Evolutionary conservation across 1,140 invertebrate species (phyloP).

Genomic region (Spodoptera frugiperda): DNA sequence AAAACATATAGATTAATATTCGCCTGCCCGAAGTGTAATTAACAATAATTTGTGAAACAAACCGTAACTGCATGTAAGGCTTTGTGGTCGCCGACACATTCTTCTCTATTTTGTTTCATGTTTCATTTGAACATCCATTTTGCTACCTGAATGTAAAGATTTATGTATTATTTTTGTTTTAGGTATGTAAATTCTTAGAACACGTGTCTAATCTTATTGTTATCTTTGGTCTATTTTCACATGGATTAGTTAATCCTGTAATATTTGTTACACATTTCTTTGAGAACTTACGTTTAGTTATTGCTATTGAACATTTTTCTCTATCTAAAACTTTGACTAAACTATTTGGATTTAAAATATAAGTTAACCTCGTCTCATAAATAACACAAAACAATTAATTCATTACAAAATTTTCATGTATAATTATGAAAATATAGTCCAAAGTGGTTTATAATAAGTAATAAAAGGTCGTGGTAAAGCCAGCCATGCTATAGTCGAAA

Average conservation of each 20-base stretch:
- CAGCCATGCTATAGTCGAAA: neutral
- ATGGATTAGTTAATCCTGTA: no score
- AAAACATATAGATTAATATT: slow-evolving; percentile 41
- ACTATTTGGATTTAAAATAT: no score
- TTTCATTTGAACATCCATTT: slow-evolving; percentile 12
- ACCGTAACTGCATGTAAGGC: slow-evolving; percentile 56
- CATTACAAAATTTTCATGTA: slow-evolving; percentile 22
- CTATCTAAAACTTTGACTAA: no score
- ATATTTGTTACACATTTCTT: no score
- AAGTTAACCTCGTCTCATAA: no score
- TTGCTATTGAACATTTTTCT: no score
- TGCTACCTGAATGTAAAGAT: neutral
- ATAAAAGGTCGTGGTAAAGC: slow-evolving; percentile 16
- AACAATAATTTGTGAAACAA: slow-evolving; percentile 72
- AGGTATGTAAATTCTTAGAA: no score
- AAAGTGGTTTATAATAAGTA: slow-evolving; percentile 26
- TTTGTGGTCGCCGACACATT: slow-evolving; percentile 71
- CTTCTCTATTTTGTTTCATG: slow-evolving; percentile 4
- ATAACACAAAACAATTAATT: slow-evolving; percentile 7
- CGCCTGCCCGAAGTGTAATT: slow-evolving; percentile 50
- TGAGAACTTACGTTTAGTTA: no score
- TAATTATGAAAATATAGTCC: slow-evolving; percentile 23
- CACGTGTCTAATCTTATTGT: no score
- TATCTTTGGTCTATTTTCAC: no score
- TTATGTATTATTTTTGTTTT: neutral